Percentiles rank a stretch among this genome's conserved stretches.
phyloP scores from a whole-genome alignment of 2,888 invertebrate genomes.

The Oligia latruncula region DNA sequence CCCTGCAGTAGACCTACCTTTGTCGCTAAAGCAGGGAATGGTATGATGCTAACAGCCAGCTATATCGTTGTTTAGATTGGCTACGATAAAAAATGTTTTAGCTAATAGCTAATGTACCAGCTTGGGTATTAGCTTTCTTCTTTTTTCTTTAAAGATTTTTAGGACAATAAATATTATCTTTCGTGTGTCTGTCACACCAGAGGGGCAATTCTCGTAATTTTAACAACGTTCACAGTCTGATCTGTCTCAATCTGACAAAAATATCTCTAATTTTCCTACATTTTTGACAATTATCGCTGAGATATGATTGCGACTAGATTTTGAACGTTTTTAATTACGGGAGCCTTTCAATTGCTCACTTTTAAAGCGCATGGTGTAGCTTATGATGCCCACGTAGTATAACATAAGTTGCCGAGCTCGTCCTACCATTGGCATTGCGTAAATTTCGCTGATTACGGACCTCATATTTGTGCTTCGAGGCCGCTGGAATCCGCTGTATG shows the following conservation, averaged over 20 bases:
- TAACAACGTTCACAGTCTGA: too few species aligned
- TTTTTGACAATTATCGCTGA: too few species aligned
- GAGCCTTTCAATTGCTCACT: neutral
- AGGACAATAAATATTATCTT: neutral
- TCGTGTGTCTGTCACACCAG: neutral
- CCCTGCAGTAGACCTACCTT: slow-evolving; percentile 19
- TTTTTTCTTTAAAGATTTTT: neutral
- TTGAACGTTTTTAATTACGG: too few species aligned
- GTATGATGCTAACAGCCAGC: neutral
- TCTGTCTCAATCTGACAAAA: too few species aligned
- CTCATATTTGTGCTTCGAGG: neutral
- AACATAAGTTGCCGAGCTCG: neutral
- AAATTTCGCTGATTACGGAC: too few species aligned
- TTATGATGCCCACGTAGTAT: neutral
- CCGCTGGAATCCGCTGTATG: neutral
- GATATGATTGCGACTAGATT: too few species aligned
- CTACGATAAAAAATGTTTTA: slow-evolving; percentile 1
- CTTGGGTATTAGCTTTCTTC: slow-evolving; percentile 4
- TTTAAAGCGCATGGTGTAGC: slow-evolving; percentile 1
- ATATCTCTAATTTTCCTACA: too few species aligned
- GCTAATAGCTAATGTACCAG: slow-evolving; percentile 10
- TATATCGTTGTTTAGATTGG: slow-evolving; percentile 23
- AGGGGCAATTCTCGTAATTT: too few species aligned
- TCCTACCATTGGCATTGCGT: neutral
- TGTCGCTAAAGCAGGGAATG: slow-evolving; percentile 10